Conservation (phyloP, 2,113 vertebrate genomes). For the Cheilinus undulatus region DNA sequence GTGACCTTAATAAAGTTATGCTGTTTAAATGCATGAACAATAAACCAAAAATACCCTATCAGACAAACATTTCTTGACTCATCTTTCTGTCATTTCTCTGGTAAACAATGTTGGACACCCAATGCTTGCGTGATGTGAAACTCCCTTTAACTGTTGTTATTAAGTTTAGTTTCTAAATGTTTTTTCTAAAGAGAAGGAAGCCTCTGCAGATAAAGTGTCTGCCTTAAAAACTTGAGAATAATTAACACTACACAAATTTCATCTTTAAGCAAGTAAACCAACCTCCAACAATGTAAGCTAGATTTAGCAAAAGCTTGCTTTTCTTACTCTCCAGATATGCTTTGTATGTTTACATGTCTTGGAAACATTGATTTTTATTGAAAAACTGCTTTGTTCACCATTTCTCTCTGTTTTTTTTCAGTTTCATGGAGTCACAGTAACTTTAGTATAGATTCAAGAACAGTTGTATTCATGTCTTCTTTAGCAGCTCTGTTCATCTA, state of each 20-base stretch:
- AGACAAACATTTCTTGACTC: too few relatives aligned
- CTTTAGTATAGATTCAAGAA: background rate
- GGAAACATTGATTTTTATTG: background rate
- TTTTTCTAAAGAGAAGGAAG: background rate
- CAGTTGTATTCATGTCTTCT: background rate
- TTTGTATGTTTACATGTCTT: background rate
- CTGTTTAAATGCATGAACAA: too few relatives aligned
- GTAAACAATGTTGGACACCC: background rate
- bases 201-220: background rate
- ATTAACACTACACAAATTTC: background rate
- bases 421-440: too few relatives aligned
- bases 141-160: too few relatives aligned
- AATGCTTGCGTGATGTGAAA: too few relatives aligned
- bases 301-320: background rate
- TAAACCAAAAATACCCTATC: too few relatives aligned
- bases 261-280: background rate
- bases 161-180: background rate
- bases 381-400: background rate
- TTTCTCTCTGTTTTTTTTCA: too few relatives aligned
- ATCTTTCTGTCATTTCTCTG: background rate
- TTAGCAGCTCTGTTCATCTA: constrained; percentile 10
- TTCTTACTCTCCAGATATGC: background rate
- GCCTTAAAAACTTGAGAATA: background rate
- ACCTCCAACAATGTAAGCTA: background rate
- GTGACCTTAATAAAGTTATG: too few relatives aligned